Percentiles rank a stretch among this genome's conserved stretches.
phyloP scores from a whole-genome alignment of 2,113 vertebrate genomes.

The Misgurnus mizolepis region DNA sequence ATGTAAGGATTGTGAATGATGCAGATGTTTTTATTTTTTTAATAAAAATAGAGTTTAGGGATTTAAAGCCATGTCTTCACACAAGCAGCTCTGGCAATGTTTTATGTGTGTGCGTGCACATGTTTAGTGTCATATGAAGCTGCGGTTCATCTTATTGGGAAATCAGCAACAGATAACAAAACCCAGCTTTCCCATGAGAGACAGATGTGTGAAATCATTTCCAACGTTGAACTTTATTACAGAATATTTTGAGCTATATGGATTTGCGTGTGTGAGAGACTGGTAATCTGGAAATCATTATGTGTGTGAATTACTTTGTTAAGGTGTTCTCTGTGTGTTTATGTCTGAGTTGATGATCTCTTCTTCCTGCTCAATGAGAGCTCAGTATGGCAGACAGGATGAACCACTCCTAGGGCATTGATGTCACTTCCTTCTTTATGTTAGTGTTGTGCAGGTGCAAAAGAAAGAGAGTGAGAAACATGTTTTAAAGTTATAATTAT shows the following conservation, averaged over 20 bases:
- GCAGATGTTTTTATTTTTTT: not conserved
- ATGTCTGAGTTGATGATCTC: constrained; percentile 40
- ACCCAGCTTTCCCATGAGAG: constrained; percentile 25
- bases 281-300: not conserved
- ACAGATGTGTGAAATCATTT: constrained; percentile 6
- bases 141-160: constrained; percentile 22
- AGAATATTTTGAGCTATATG: not conserved
- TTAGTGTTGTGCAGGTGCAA: constrained; percentile 46
- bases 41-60: not conserved
- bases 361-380: constrained; percentile 51
- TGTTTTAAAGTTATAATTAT: not conserved
- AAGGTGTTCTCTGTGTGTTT: constrained; percentile 1
- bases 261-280: not conserved
- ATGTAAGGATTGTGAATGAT: too few relatives aligned
- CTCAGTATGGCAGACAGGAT: constrained; percentile 55
- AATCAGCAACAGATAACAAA: constrained; percentile 11
- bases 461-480: constrained; percentile 22
- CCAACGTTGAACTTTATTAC: not conserved
- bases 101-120: constrained; percentile 5
- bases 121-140: not conserved
- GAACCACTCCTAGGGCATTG: constrained; percentile 46
- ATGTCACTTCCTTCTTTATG: constrained; percentile 54
- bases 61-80: not conserved
- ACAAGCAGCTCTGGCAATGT: too few relatives aligned
- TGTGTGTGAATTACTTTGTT: not conserved